A percentile compares a stretch with the other conserved stretches of the same genome.
These are phyloP conservation scores for Meghimatium bilineatum DNA, from an alignment of 2,888 invertebrate species.

Conservation along the genomic window DNA sequence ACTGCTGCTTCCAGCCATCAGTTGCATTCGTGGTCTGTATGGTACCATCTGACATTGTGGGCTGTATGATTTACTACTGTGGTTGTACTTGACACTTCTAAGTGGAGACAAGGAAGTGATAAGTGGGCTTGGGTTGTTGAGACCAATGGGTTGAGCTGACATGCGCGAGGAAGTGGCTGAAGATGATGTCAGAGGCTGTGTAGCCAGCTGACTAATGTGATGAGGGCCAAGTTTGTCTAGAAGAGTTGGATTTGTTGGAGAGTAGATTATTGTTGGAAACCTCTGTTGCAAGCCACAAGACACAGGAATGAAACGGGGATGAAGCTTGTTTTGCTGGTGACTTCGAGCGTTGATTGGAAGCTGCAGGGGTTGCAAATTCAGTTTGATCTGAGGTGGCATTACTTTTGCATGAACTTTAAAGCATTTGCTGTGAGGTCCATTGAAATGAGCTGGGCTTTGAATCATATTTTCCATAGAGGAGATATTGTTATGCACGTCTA, in stretches of 20 bases:
- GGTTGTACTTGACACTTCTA: slow-evolving; percentile 29
- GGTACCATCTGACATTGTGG: slow-evolving; percentile 31
- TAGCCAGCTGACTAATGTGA: slow-evolving; percentile 22
- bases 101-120: slow-evolving; percentile 47
- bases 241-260: slow-evolving; percentile 14
- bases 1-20: not conserved
- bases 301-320: slow-evolving; percentile 28
- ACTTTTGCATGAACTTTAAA: slow-evolving; percentile 33
- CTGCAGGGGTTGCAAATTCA: slow-evolving; percentile 28
- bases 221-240: slow-evolving; percentile 38
- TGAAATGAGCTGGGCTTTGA: not conserved
- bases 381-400: slow-evolving; percentile 12
- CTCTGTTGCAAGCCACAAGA: slow-evolving; percentile 32
- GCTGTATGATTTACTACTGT: slow-evolving; percentile 22
- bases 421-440: slow-evolving; percentile 23
- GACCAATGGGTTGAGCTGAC: slow-evolving; percentile 29
- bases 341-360: slow-evolving; percentile 26
- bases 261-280: slow-evolving; percentile 16
- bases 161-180: slow-evolving; percentile 18
- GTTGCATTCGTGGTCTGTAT: slow-evolving; percentile 40
- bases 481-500: slow-evolving; percentile 43
- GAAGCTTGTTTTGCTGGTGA: slow-evolving; percentile 13
- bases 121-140: slow-evolving; percentile 37
- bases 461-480: slow-evolving; percentile 28
- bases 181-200: not conserved